Evolutionary conservation across 1,140 invertebrate genomes (phyloP).

Genomic region (Trialeurodes vaporariorum): DNA sequence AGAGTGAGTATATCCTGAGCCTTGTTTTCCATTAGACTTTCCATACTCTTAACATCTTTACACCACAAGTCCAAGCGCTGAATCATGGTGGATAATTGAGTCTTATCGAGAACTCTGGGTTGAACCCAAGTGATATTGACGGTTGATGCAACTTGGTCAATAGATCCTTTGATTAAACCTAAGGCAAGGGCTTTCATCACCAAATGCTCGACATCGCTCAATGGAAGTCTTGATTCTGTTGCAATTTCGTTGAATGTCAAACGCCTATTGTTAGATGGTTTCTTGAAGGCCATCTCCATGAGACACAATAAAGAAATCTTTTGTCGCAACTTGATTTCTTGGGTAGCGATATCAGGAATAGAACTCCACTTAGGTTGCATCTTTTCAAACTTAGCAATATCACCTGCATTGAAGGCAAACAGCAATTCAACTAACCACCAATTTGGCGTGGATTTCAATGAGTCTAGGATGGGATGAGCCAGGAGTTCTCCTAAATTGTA

Average conservation of each 20-base stretch:
- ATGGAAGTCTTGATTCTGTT: conserved; percentile 63
- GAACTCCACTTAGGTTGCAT: conserved; percentile 68
- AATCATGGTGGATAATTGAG: conserved; percentile 62
- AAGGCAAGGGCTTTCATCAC: conserved; percentile 98
- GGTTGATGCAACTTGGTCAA: conserved; percentile 80
- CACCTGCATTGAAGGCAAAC: conserved; percentile 84
- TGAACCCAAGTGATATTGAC: conserved; percentile 86
- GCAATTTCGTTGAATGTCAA: conserved; percentile 88
- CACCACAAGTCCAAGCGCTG: conserved; percentile 67
- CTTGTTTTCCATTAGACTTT: conserved; percentile 62
- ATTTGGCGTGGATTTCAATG: conserved; percentile 66
- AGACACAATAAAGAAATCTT: conserved; percentile 92
- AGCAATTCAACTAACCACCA: conserved; percentile 84
- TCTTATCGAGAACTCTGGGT: conserved; percentile 70
- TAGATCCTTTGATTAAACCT: conserved; percentile 83
- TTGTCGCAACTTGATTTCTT: conserved; percentile 71
- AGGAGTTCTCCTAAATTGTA: conserved; percentile 96
- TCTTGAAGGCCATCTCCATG: conserved; percentile 80
- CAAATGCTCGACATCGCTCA: conserved; percentile 82
- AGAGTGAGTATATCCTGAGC: conserved; percentile 73
- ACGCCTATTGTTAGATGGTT: conserved; percentile 53
- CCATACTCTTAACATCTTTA: conserved; percentile 69
- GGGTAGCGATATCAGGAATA: conserved; percentile 75
- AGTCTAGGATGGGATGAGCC: conserved; percentile 85
- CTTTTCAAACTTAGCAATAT: conserved; percentile 72